A percentile compares a stretch with the other conserved stretches of the same genome.
Conservation (phyloP, 1,140 invertebrate genomes). For the Aphelenchoides avenae region DNA sequence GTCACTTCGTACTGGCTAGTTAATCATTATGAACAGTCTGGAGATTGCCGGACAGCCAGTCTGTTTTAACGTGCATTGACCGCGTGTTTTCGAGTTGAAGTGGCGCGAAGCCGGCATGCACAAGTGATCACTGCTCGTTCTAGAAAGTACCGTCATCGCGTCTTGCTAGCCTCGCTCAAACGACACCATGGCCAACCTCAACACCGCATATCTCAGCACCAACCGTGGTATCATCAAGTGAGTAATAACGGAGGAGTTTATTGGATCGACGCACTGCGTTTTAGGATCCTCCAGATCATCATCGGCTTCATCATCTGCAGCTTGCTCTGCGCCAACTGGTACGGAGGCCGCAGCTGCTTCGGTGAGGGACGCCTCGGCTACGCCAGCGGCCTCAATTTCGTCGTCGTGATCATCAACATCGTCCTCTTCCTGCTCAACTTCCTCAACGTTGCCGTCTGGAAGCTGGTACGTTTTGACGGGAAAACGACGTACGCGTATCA, state of each 20-base stretch:
- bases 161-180: too few relatives aligned
- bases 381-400: conserved; percentile 49
- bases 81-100: too few relatives aligned
- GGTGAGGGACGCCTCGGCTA: conserved; percentile 55
- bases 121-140: too few relatives aligned
- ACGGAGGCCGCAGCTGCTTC: conserved; percentile 50
- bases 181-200: conserved; percentile 32
- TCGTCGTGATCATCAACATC: conserved; percentile 52
- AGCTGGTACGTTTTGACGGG: conserved; percentile 27
- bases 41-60: too few relatives aligned
- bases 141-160: too few relatives aligned
- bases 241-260: conserved; percentile 1
- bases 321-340: conserved; percentile 48
- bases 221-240: conserved; percentile 42
- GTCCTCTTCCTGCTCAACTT: conserved; percentile 53
- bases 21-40: too few relatives aligned
- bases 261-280: too few relatives aligned
- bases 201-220: conserved; percentile 45
- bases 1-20: too few relatives aligned
- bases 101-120: too few relatives aligned
- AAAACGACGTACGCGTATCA: background rate
- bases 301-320: conserved; percentile 51
- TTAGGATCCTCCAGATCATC: conserved; percentile 51
- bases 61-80: too few relatives aligned
- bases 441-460: conserved; percentile 39